These are phyloP conservation scores for Desmodus rotundus DNA, from an alignment of 2,113 vertebrate species.

Conservation along the genomic window DNA sequence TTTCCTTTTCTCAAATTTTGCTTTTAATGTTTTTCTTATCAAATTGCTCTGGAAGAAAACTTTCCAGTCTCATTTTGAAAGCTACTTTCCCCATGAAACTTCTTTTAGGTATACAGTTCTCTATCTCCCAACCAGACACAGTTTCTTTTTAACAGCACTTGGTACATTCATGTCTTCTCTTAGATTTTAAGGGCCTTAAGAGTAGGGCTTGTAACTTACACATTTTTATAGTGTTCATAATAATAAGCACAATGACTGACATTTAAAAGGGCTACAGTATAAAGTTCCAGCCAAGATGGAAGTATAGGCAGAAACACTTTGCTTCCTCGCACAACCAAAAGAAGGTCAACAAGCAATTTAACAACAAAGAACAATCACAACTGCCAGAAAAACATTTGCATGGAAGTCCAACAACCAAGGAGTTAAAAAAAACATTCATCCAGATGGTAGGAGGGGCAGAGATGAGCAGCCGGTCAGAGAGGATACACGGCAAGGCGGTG, in stretches of 20 bases:
- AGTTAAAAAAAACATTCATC: too few relatives aligned
- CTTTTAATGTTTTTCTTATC: background rate
- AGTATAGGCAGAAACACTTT: too few relatives aligned
- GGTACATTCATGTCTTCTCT: background rate
- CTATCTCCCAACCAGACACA: background rate
- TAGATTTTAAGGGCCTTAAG: background rate
- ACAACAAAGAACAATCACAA: too few relatives aligned
- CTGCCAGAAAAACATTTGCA: too few relatives aligned
- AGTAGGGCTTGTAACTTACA: background rate
- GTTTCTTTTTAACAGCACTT: background rate
- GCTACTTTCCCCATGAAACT: background rate
- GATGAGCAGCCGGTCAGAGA: too few relatives aligned
- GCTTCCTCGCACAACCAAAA: too few relatives aligned
- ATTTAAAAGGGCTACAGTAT: background rate
- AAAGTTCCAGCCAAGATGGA: too few relatives aligned
- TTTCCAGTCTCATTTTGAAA: slow-evolving; percentile 5
- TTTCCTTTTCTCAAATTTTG: background rate
- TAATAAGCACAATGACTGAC: background rate
- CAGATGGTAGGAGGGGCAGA: too few relatives aligned
- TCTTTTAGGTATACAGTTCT: background rate
- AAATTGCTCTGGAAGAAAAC: background rate
- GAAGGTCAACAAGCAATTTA: too few relatives aligned
- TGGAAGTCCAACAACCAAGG: too few relatives aligned
- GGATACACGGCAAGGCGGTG: too few relatives aligned
- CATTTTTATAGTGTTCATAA: background rate